A percentile compares a stretch with the other conserved stretches of the same genome.
Evolutionary conservation across 2,797 vertebrate species (phyloP).

Genomic region (Gorsachius magnificus): DNA sequence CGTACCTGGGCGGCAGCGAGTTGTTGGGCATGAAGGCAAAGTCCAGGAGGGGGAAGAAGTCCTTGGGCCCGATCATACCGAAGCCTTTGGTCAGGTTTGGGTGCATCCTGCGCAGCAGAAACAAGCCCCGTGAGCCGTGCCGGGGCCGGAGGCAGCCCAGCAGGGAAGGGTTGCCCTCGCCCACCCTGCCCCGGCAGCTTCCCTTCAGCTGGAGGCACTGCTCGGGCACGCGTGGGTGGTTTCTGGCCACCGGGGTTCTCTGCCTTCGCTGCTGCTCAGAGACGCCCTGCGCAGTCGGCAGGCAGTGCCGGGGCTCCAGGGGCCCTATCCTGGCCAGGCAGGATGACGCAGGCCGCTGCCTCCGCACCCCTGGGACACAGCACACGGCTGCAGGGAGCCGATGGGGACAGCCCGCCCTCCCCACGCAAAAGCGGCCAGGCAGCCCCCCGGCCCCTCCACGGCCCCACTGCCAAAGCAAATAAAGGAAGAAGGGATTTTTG

Average conservation of each 20-base stretch:
- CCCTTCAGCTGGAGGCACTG: not conserved
- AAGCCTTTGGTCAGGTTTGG: conserved; percentile 94
- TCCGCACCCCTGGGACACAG: not conserved
- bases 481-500: too few species aligned
- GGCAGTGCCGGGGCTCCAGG: not conserved
- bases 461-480: fast-evolving
- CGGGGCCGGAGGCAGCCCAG: fast-evolving
- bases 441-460: fast-evolving
- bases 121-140: fast-evolving
- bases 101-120: conserved; percentile 80
- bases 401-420: not conserved
- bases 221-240: fast-evolving
- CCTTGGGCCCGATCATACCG: conserved; percentile 94
- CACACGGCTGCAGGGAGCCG: not conserved
- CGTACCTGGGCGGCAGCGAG: conserved; percentile 86
- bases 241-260: not conserved
- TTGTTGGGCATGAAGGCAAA: conserved; percentile 98
- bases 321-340: not conserved
- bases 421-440: too few species aligned
- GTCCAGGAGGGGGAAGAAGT: conserved; percentile 95
- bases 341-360: not conserved
- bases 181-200: not conserved
- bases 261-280: not conserved
- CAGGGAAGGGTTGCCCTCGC: too few species aligned
- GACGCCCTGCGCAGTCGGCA: not conserved